Evolutionary conservation across 2,888 invertebrate species (phyloP), one percentile per base, ranked within the genome.

Genomic region (Bibio marci): DNA sequence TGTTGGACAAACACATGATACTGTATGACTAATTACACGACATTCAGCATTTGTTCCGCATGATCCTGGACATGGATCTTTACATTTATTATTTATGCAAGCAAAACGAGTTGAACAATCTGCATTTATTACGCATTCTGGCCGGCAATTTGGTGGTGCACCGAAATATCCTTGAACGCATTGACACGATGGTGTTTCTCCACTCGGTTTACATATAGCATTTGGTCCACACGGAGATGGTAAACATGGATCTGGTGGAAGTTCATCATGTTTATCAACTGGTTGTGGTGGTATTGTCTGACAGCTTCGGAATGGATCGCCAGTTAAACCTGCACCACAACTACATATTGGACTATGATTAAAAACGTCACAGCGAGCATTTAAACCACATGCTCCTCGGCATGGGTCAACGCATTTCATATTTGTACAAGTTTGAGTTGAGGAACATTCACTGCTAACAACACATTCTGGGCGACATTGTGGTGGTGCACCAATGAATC

Each of bases 141-240:
- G 85, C 49, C 83, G 69, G 51, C 86, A 86, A 49, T 80, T 78
- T 19, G 85, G 83, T 44, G 86, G 82, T 37, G 72, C 69, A 27
- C 86, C 87, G 35, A 80, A 67, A 52, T 83, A 87, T 47, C 73
- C 73, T 38, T 73, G 71, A n/a, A 75, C 58, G 53, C 88, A 88
- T 46, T 76, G 72, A 52, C 87, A 88, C 14, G 77, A 72, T 33
- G 83, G 73, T 49, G 68, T 68, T 34, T 69, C 73, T 40, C 77
- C 74, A 39, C 69, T 62, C 44, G 70, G 68, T 47, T 73, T 64
- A 52, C 87, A 87, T 45, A 75, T 63, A 3, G 85, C 70, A 56
- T 85, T 83, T 2, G 82, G 79, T 42, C 87, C 86, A 62, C 87
- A 87, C 1, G 86, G 85, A 30, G 79, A 76, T 41, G 81, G 80